Evolutionary conservation across 2,888 invertebrate species (phyloP).

Genomic region (Suillia variegata): DNA sequence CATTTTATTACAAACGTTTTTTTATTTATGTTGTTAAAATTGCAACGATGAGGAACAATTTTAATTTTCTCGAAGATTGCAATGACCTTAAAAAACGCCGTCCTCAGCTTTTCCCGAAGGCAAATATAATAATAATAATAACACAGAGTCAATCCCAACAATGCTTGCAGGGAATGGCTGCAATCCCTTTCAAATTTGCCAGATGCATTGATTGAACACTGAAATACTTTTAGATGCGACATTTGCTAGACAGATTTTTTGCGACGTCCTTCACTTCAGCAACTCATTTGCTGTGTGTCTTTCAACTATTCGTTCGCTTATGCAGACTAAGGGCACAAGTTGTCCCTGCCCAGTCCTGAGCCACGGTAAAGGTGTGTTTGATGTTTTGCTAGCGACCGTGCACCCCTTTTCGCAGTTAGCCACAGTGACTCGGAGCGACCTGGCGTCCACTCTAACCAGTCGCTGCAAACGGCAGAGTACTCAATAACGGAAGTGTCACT

Average conservation of each 20-base stretch:
- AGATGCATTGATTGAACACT: constrained; percentile 9
- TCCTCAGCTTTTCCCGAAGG: too few species aligned
- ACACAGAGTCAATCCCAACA: not conserved
- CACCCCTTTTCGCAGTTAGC: too few species aligned
- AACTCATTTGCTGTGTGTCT: not conserved
- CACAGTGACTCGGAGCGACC: too few species aligned
- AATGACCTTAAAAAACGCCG: too few species aligned
- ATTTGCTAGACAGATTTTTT: not conserved
- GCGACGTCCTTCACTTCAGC: not conserved
- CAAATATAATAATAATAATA: not conserved
- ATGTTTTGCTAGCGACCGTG: too few species aligned
- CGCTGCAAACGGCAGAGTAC: constrained; percentile 32
- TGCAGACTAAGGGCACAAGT: not conserved
- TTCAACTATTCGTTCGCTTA: not conserved
- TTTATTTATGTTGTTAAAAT: too few species aligned
- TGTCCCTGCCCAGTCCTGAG: too few species aligned
- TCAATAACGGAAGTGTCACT: constrained; percentile 54
- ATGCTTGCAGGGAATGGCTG: not conserved
- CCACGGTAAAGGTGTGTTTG: not conserved
- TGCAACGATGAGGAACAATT: too few species aligned
- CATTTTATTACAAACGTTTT: too few species aligned
- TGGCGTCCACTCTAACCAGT: not conserved
- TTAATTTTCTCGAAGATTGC: too few species aligned
- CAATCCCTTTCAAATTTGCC: not conserved
- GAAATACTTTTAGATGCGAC: constrained; percentile 7